These are phyloP conservation scores for Beroe ovata DNA, from an alignment of 37 sponge, comb jelly and placozoan species.

Conservation along the genomic window DNA sequence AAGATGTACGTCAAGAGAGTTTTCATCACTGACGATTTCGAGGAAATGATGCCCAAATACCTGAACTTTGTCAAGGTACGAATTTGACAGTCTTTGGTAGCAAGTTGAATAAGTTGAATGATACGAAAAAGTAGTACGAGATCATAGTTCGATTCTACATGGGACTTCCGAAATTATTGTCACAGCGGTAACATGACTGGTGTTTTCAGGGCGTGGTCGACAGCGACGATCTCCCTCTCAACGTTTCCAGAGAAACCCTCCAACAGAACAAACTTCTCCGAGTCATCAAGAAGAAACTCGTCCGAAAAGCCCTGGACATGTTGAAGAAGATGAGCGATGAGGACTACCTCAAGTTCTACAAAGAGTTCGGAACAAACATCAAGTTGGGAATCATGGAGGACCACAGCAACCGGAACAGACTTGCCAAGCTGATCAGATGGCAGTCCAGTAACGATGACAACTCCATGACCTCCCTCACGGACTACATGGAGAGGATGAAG, in stretches of 20 bases:
- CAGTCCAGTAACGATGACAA: slow-evolving; percentile 78
- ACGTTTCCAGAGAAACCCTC: slow-evolving; percentile 95
- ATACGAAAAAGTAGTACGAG: too few relatives aligned
- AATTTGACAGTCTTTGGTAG: too few relatives aligned
- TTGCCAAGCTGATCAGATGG: slow-evolving; percentile 94
- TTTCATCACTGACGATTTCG: slow-evolving; percentile 97
- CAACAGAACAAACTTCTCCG: slow-evolving; percentile 98
- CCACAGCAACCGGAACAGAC: slow-evolving; percentile 78
- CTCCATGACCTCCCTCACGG: slow-evolving; percentile 80
- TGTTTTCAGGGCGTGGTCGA: slow-evolving; percentile 75
- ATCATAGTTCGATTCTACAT: too few relatives aligned
- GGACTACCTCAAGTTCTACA: slow-evolving; percentile 88
- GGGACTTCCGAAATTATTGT: too few relatives aligned
- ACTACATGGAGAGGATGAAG: slow-evolving; percentile 95
- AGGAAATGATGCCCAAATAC: slow-evolving; percentile 95
- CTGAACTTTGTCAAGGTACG: slow-evolving; percentile 85
- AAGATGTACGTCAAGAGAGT: slow-evolving; percentile 96
- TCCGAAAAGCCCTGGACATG: slow-evolving; percentile 98
- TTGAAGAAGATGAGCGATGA: slow-evolving; percentile 89
- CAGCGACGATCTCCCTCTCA: slow-evolving; percentile 96
- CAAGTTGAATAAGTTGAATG: too few relatives aligned
- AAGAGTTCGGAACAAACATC: slow-evolving; percentile 87
- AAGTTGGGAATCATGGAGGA: slow-evolving; percentile 92
- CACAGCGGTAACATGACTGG: too few relatives aligned
- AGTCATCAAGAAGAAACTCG: slow-evolving; percentile 98